A percentile compares a stretch with the other conserved stretches of the same genome.
Evolutionary conservation across 2,888 invertebrate genomes (phyloP).

Genomic region (Cancer borealis): DNA sequence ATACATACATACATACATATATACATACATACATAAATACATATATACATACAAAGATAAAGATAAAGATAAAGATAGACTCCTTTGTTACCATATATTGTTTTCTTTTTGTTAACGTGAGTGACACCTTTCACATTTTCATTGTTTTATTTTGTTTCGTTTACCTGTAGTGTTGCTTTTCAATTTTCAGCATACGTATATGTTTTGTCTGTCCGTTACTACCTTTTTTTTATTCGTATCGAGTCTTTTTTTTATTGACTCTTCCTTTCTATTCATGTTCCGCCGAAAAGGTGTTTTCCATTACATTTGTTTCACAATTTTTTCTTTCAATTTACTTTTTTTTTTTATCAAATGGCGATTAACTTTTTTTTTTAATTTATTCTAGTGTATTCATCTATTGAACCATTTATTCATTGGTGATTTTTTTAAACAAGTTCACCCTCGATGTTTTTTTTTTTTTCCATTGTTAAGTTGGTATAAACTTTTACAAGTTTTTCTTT

Average conservation of each 20-base stretch:
- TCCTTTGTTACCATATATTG: neutral
- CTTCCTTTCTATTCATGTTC: neutral
- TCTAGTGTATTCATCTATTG: neutral
- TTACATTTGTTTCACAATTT: neutral
- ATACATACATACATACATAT: neutral
- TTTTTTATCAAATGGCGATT: neutral
- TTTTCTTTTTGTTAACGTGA: neutral
- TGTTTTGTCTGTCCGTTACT: neutral
- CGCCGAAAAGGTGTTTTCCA: neutral
- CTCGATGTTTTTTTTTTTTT: neutral
- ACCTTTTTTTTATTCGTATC: neutral
- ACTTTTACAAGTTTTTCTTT: neutral
- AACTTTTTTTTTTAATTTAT: neutral
- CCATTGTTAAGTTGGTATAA: neutral
- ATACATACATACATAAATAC: neutral
- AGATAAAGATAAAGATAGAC: neutral
- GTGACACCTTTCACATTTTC: conserved; percentile 15
- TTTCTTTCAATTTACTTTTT: neutral
- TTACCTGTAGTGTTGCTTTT: neutral
- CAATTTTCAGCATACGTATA: neutral
- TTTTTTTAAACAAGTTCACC: neutral
- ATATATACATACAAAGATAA: neutral
- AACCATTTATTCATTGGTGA: neutral
- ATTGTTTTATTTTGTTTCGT: neutral
- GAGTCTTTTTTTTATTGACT: neutral